phyloP scores from a whole-genome alignment of 2,888 invertebrate species.

The Eupeodes latifasciatus region DNA sequence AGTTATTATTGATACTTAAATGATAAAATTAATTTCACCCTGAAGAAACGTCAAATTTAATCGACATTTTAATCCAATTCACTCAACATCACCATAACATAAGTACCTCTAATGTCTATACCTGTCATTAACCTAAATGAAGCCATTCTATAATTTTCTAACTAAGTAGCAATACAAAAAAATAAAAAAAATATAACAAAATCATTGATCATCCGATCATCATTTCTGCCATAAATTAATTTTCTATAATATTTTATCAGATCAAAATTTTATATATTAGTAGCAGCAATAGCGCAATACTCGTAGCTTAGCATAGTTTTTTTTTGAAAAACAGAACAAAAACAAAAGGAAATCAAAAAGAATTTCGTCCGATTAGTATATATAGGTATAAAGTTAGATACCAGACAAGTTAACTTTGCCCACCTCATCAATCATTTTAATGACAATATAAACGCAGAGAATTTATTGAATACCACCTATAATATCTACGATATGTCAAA shows the following conservation, averaged over 20 bases:
- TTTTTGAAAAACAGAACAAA: not conserved
- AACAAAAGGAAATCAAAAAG: conserved; percentile 22
- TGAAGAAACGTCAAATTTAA: too few relatives aligned
- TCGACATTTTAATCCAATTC: too few relatives aligned
- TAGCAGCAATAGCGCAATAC: not conserved
- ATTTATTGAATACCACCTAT: conserved; percentile 47
- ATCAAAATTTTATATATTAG: not conserved
- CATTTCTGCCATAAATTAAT: not conserved
- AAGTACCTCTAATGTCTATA: too few relatives aligned
- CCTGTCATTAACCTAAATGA: too few relatives aligned
- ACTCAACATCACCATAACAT: too few relatives aligned
- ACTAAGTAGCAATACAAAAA: conserved; percentile 25
- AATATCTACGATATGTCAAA: conserved; percentile 61
- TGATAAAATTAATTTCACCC: too few relatives aligned
- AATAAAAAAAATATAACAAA: not conserved
- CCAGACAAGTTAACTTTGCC: conserved; percentile 34
- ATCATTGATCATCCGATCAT: conserved; percentile 71
- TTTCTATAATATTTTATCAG: conserved; percentile 9
- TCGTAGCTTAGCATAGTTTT: too few relatives aligned
- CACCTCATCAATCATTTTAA: conserved; percentile 67
- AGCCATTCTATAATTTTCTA: conserved; percentile 41
- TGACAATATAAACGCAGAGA: conserved; percentile 61
- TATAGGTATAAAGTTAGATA: not conserved
- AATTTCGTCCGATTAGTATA: conserved; percentile 51
- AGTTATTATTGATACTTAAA: too few relatives aligned